These are phyloP conservation scores for Catharus bicknelli DNA, from an alignment of 2,113 vertebrate species.

Conservation along the genomic window DNA sequence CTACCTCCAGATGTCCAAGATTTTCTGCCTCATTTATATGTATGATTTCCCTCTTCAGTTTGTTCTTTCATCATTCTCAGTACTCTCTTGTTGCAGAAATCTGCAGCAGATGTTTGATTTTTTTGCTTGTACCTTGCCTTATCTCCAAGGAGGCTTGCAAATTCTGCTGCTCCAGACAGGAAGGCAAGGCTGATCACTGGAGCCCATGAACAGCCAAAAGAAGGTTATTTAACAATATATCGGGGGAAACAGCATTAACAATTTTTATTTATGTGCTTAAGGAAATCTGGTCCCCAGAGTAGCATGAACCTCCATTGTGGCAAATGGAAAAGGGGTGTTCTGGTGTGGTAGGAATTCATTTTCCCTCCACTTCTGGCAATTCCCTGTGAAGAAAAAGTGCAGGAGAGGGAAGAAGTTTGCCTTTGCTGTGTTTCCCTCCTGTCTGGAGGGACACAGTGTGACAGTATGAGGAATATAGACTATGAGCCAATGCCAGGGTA, in stretches of 20 bases:
- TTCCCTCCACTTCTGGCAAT: not conserved
- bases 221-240: not conserved
- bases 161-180: not conserved
- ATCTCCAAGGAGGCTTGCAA: constrained; percentile 18
- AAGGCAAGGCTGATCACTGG: not conserved
- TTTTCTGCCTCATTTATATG: constrained; percentile 45
- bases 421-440: not conserved
- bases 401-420: not conserved
- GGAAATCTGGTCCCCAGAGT: not conserved
- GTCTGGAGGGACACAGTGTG: not conserved
- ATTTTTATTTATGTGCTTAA: not conserved
- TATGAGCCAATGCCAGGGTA: not conserved
- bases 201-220: not conserved
- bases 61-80: constrained; percentile 31
- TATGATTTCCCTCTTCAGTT: constrained; percentile 22
- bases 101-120: constrained; percentile 32
- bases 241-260: not conserved
- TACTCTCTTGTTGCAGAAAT: not conserved
- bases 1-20: constrained; percentile 38
- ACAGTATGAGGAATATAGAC: not conserved
- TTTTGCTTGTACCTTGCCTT: constrained; percentile 7
- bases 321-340: not conserved
- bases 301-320: not conserved
- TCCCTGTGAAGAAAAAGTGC: not conserved
- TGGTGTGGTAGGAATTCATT: not conserved